Percentiles rank a stretch among this genome's conserved stretches.
phyloP scores from a whole-genome alignment of 2,797 vertebrate species.

The Acropternis orthonyx region DNA sequence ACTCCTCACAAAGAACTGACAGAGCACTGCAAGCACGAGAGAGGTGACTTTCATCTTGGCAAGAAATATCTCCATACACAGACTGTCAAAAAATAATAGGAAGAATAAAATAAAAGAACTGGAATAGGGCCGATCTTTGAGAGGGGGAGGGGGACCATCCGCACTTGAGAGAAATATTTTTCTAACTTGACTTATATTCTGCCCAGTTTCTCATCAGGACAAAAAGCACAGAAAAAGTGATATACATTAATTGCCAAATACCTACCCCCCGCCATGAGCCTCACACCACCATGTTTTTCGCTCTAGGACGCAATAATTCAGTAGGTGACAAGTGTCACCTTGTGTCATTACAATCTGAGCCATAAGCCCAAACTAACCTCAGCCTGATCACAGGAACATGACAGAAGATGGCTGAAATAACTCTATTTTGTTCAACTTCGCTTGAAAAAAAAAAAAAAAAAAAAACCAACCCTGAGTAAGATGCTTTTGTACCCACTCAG shows the following conservation, averaged over 20 bases:
- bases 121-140: neutral
- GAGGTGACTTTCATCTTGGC: constrained; percentile 66
- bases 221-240: neutral
- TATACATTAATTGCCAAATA: neutral
- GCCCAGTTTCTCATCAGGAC: neutral
- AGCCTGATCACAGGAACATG: neutral
- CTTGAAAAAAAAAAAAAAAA: neutral
- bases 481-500: neutral
- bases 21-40: constrained; percentile 42
- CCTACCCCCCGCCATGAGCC: accelerated
- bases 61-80: constrained; percentile 66
- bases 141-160: neutral
- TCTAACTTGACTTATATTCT: neutral
- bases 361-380: neutral
- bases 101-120: constrained; percentile 39
- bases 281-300: neutral
- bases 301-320: neutral
- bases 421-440: accelerated
- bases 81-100: constrained; percentile 60
- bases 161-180: neutral
- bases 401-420: neutral
- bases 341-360: neutral
- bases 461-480: neutral
- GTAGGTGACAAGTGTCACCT: neutral
- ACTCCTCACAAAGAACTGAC: constrained; percentile 54